phyloP scores from a whole-genome alignment of 2,888 invertebrate genomes.

The Drosophila kambysellisi region DNA sequence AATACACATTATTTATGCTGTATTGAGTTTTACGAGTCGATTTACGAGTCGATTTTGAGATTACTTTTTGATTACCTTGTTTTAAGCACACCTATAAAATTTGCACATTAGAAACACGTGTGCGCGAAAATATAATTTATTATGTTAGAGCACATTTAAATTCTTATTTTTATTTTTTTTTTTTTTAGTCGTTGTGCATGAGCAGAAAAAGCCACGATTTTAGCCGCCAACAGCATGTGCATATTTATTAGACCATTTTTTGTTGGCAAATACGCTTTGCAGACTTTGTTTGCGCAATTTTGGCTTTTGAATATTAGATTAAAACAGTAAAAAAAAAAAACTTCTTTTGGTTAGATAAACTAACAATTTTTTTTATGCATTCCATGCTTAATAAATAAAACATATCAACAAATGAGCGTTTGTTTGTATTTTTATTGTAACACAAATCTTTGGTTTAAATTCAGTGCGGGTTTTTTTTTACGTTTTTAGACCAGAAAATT shows the following conservation, averaged over 20 bases:
- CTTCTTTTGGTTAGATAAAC: neutral
- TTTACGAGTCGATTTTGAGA: no score
- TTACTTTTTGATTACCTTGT: constrained; percentile 25
- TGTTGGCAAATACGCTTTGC: constrained; percentile 8
- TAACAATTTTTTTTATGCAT: neutral
- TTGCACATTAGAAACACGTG: constrained; percentile 18
- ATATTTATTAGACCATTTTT: constrained; percentile 21
- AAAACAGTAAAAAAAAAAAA: neutral
- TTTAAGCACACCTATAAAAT: constrained; percentile 17
- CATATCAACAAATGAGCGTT: neutral
- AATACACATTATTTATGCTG: constrained; percentile 57
- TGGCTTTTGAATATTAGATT: neutral
- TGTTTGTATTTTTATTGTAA: neutral
- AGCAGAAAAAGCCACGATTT: constrained; percentile 6
- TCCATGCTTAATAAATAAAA: neutral
- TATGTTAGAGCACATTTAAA: constrained; percentile 40
- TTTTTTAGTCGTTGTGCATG: constrained; percentile 39
- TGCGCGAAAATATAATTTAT: constrained; percentile 49
- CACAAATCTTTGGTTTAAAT: neutral
- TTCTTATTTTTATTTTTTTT: constrained; percentile 41
- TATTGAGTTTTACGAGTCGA: constrained; percentile 32
- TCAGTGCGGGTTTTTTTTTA: neutral
- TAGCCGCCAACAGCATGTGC: constrained; percentile 13
- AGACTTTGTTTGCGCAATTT: neutral
- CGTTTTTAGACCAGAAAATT: constrained; percentile 5